Conservation (phyloP, 2,888 invertebrate genomes). For the Dysmachus trigonus region DNA sequence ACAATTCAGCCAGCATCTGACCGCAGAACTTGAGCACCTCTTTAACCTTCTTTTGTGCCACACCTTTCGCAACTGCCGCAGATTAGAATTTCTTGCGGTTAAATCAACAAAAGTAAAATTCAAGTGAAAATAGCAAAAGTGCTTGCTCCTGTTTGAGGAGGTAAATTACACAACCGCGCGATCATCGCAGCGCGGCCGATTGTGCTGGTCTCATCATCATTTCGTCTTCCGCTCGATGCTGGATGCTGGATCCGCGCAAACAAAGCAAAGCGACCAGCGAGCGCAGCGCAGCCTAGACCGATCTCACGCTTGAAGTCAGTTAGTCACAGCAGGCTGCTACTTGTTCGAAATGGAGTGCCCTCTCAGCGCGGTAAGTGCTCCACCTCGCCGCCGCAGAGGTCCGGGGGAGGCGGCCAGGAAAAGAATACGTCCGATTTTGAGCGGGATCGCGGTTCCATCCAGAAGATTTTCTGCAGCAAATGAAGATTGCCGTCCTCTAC, state of each 20-base stretch:
- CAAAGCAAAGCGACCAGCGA: not conserved
- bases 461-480: not conserved
- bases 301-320: constrained; percentile 38
- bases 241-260: not conserved
- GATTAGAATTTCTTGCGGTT: constrained; percentile 40
- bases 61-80: constrained; percentile 14
- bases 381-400: not conserved
- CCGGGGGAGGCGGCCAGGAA: not conserved
- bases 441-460: not conserved
- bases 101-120: constrained; percentile 40
- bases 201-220: constrained; percentile 17
- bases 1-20: constrained; percentile 24
- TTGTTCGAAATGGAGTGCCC: constrained; percentile 30
- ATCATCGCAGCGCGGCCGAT: not conserved
- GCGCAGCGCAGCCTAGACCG: not conserved
- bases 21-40: constrained; percentile 39
- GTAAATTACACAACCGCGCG: constrained; percentile 7
- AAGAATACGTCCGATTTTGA: not conserved
- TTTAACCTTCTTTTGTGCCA: constrained; percentile 40
- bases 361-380: constrained; percentile 12
- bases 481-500: not conserved
- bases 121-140: constrained; percentile 41
- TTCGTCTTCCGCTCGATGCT: not conserved
- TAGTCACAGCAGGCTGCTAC: constrained; percentile 37
- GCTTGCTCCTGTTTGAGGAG: constrained; percentile 24